Evolutionary conservation across 2,888 invertebrate genomes (phyloP).

Genomic region (Nymphalis c-album): DNA sequence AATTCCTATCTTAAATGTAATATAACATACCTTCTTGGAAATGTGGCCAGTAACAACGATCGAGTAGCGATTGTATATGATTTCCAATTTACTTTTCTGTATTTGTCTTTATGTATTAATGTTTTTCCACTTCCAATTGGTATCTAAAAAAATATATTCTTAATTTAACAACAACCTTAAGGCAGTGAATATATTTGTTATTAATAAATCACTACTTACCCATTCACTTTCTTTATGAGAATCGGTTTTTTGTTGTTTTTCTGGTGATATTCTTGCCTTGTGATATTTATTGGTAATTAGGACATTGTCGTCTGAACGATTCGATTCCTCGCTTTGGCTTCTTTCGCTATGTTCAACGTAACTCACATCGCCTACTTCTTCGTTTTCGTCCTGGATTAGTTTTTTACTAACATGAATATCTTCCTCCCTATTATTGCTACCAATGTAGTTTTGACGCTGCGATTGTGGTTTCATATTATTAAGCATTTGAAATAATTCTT

Average conservation of each 20-base stretch:
- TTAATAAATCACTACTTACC: conserved; percentile 34
- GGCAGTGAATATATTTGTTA: background rate
- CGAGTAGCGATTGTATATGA: conserved; percentile 75
- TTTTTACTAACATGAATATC: background rate
- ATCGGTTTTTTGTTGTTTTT: conserved; percentile 3
- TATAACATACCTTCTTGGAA: conserved; percentile 62
- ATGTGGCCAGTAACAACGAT: conserved; percentile 70
- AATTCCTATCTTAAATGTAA: background rate
- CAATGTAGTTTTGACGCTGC: conserved; percentile 32
- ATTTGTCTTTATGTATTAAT: conserved; percentile 63
- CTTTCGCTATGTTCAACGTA: conserved; percentile 35
- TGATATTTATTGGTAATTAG: conserved; percentile 47
- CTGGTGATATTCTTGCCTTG: conserved; percentile 24
- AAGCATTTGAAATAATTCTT: conserved; percentile 50
- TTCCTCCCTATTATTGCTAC: conserved; percentile 1
- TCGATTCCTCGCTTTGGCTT: conserved; percentile 44
- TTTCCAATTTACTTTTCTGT: conserved; percentile 70
- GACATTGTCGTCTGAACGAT: conserved; percentile 48
- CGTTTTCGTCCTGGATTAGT: conserved; percentile 37
- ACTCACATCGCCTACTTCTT: conserved; percentile 47
- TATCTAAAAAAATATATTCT: conserved; percentile 52
- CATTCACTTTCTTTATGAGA: conserved; percentile 37
- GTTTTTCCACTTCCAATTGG: conserved; percentile 75
- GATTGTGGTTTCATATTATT: conserved; percentile 48
- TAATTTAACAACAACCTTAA: background rate